These are phyloP conservation scores for Oreochromis grahami DNA, from an alignment of 2,797 vertebrate genomes.

Conservation along the genomic window DNA sequence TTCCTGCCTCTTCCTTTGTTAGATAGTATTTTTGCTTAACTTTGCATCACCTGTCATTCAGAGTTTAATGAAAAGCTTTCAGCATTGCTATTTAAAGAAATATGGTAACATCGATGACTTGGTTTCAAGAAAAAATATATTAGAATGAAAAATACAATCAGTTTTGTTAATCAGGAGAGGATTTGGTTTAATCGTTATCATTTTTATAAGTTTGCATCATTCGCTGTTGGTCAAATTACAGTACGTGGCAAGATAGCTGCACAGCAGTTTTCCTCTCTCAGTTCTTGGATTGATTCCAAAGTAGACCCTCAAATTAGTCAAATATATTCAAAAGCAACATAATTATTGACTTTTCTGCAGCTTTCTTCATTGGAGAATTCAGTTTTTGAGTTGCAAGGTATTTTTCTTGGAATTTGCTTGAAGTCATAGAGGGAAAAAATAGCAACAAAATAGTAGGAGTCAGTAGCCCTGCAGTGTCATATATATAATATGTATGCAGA, in stretches of 20 bases:
- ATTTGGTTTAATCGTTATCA: not conserved
- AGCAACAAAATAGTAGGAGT: not conserved
- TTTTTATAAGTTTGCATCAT: not conserved
- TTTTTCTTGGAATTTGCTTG: not conserved
- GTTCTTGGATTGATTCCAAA: not conserved
- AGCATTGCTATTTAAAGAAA: not conserved
- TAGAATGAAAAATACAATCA: not conserved
- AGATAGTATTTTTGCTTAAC: not conserved
- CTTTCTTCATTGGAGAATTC: not conserved
- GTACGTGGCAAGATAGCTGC: not conserved
- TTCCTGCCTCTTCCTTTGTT: not conserved
- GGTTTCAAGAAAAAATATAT: not conserved
- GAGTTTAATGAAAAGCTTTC: not conserved
- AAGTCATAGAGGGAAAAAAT: not conserved
- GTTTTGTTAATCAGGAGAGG: not conserved
- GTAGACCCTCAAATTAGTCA: not conserved
- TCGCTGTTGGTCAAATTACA: not conserved
- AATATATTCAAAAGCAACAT: not conserved
- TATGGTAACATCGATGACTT: not conserved
- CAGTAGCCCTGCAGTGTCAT: not conserved
- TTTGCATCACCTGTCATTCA: not conserved
- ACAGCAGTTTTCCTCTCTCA: not conserved
- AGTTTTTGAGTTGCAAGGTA: not conserved
- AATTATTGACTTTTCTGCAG: not conserved
- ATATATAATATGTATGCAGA: not conserved